Conservation (phyloP, 2,113 vertebrate genomes). For the Emydura subglobosa region DNA sequence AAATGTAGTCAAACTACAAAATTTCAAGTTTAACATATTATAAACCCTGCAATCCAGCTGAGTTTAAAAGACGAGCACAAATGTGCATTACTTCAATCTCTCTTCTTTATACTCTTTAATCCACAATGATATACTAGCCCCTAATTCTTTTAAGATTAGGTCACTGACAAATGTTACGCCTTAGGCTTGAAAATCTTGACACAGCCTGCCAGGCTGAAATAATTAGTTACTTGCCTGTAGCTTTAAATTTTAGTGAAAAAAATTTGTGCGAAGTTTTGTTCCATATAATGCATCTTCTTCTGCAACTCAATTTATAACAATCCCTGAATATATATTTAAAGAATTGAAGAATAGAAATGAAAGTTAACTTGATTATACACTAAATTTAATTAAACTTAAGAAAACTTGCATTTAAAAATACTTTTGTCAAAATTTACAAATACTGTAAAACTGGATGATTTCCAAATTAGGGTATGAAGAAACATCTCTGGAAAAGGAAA, state of each 20-base stretch:
- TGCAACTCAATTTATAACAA: neutral
- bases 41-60: neutral
- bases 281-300: neutral
- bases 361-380: neutral
- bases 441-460: conserved; percentile 25
- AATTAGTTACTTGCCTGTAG: conserved; percentile 43
- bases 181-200: conserved; percentile 62
- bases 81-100: conserved; percentile 28
- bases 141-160: conserved; percentile 63
- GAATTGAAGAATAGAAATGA: neutral
- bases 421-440: neutral
- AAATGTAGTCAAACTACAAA: neutral
- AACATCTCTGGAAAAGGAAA: conserved; percentile 10
- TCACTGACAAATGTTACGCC: conserved; percentile 66
- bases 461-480: conserved; percentile 21
- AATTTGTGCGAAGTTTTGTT: neutral
- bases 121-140: conserved; percentile 1
- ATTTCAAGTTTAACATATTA: conserved; percentile 6
- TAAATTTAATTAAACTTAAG: conserved; percentile 2
- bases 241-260: neutral
- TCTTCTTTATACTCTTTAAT: conserved; percentile 35
- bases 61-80: conserved; percentile 48
- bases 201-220: conserved; percentile 48
- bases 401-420: conserved; percentile 39
- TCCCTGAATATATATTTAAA: neutral